phyloP scores from a whole-genome alignment of 2,797 vertebrate species.

The Lutjanus argentimaculatus region DNA sequence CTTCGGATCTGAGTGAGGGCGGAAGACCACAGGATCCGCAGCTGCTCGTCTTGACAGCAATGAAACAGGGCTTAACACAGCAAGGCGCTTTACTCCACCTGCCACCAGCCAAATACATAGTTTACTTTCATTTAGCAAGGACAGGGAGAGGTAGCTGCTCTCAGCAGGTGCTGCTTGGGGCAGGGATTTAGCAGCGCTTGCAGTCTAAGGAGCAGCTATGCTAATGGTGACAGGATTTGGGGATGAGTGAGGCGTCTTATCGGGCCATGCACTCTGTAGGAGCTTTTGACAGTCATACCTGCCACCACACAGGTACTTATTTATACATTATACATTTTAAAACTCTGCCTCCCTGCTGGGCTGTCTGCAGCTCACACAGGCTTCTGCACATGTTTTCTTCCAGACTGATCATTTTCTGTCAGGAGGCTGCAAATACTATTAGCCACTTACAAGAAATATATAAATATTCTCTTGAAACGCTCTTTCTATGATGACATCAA shows the following conservation, averaged over 20 bases:
- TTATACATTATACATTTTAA: conserved; percentile 71
- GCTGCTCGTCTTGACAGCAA: conserved; percentile 68
- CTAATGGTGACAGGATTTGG: conserved; percentile 81
- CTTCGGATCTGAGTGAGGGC: conserved; percentile 37
- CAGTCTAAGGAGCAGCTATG: conserved; percentile 76
- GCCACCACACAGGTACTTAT: conserved; percentile 67
- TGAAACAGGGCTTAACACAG: conserved; percentile 61
- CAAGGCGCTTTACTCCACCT: conserved; percentile 65
- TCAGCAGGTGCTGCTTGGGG: conserved; percentile 67
- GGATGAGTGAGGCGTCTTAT: conserved; percentile 78
- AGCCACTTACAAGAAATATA: conserved; percentile 49
- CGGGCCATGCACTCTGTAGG: conserved; percentile 65
- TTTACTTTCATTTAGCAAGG: conserved; percentile 77
- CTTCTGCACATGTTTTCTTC: conserved; percentile 48
- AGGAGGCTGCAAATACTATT: conserved; percentile 60
- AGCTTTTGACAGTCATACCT: conserved; percentile 75
- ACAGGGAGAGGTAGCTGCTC: conserved; percentile 59
- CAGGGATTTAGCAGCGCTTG: conserved; percentile 73
- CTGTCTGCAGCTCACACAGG: conserved; percentile 48
- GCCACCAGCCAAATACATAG: conserved; percentile 69
- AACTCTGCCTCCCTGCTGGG: conserved; percentile 51
- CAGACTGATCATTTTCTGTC: conserved; percentile 49
- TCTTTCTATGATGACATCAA: conserved; percentile 23
- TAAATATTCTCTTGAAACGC: conserved; percentile 19
- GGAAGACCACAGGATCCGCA: conserved; percentile 58